Base-by-base conservation (phyloP, 2,888 invertebrate genomes). In the Malacosoma neustria region DNA sequence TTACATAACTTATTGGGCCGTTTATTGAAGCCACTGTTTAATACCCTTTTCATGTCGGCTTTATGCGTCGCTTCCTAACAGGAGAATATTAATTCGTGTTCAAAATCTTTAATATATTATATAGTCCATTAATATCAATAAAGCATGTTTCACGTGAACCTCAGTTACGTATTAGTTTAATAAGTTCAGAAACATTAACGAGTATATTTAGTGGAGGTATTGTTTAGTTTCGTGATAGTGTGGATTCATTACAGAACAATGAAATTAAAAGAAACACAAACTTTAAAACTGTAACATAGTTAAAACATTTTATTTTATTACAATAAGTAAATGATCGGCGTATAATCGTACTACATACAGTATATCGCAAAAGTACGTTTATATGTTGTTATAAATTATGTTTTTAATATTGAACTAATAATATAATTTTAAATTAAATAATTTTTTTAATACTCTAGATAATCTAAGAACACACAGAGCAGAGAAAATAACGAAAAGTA, bases 1-100 rank as follows among this genome's bases (percentile, higher is more conserved):
- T 84, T 84, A 82, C 80, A 82, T 82, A 82, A 81, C 75, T 82
- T 81, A 80, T 81, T 79, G 77, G 80, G 72, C 64, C 73, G 74
- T 77, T 81, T 77, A 82, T 82, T 73, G 81, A 68, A 80, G 77
- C 72, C 72, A 76, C 71, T 76, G 68, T 70, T 76, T 84, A 82
- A 82, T 82, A 80, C 72, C 74, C 71, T 80, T 81, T 71, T 69
- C 71, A 66, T 79, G 81, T 81, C 69, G 62, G 74, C 72, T 77
- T 79, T 77, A 70, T 77, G 64, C 61, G 65, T 63, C 60, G 70
- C 71, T 76, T 80, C 74, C 76, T 72, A 42, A 55, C 52, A 55
- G 57, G 60, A 58, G 66, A 71, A 66, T 72, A 80, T 79, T 75
- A 80, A 76, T 79, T 69, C 69, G 65, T 45, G 63, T 72, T 72